Percentiles rank a stretch among this genome's conserved stretches.
These are phyloP conservation scores for Ambastaia sidthimunki DNA, from an alignment of 2,797 vertebrate species.

Conservation along the genomic window DNA sequence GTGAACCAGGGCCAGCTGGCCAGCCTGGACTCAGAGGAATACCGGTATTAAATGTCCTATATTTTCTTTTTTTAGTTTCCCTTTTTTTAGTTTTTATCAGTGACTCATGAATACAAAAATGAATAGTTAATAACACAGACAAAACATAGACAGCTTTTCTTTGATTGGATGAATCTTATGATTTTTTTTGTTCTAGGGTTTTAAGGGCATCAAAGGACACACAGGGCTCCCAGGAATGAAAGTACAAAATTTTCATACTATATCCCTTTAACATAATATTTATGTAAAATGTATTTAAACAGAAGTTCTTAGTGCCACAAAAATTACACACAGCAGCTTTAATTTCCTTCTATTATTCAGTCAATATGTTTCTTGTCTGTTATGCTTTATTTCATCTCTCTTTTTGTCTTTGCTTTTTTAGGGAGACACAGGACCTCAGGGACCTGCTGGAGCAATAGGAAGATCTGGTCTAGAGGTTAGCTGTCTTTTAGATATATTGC, in stretches of 20 bases:
- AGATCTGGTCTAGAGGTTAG: conserved; percentile 87
- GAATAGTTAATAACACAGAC: conserved; percentile 5
- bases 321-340: background rate
- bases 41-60: conserved; percentile 74
- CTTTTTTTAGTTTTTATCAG: background rate
- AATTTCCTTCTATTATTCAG: background rate
- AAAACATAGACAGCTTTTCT: conserved; percentile 30
- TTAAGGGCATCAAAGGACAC: conserved; percentile 94
- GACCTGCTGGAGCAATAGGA: conserved; percentile 83
- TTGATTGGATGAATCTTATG: conserved; percentile 24
- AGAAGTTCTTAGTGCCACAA: background rate
- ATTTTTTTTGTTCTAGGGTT: conserved; percentile 83
- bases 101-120: conserved; percentile 22
- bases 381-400: background rate
- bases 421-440: conserved; percentile 89
- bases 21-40: conserved; percentile 87
- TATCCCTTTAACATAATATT: too few species aligned
- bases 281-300: too few species aligned
- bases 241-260: conserved; percentile 71
- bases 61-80: conserved; percentile 1
- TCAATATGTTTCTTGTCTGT: background rate
- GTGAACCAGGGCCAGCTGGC: conserved; percentile 84
- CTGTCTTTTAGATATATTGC: conserved; percentile 18
- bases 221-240: conserved; percentile 90
- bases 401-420: conserved; percentile 60